Percentiles rank a stretch among this genome's conserved stretches.
Conservation (phyloP, 2,888 invertebrate species). For the Drosophila austrosaltans region DNA sequence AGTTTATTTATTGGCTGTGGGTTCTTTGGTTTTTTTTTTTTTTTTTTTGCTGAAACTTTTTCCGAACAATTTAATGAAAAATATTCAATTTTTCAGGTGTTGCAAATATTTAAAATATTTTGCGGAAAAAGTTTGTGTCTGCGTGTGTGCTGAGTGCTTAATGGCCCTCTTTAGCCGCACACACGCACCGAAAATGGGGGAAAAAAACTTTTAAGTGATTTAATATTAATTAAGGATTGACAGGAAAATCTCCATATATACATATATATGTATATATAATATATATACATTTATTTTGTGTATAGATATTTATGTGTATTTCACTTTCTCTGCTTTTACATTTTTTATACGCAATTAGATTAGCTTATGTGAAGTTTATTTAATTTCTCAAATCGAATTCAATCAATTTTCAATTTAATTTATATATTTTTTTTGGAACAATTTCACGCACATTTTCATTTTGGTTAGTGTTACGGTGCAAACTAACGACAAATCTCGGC, state of each 20-base stretch:
- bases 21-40: not conserved
- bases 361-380: slow-evolving; percentile 55
- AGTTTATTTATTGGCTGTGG: slow-evolving; percentile 74
- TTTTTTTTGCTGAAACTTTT: slow-evolving; percentile 51
- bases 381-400: slow-evolving; percentile 38
- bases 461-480: slow-evolving; percentile 6
- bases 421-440: slow-evolving; percentile 21
- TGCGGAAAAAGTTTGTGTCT: slow-evolving; percentile 42
- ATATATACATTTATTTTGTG: not conserved
- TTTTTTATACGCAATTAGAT: slow-evolving; percentile 56
- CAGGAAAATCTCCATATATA: slow-evolving; percentile 49
- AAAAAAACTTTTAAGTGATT: slow-evolving; percentile 56
- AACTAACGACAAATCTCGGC: slow-evolving; percentile 7
- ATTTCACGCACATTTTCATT: slow-evolving; percentile 22
- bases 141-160: slow-evolving; percentile 14
- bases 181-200: not conserved
- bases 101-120: slow-evolving; percentile 66
- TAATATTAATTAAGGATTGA: slow-evolving; percentile 69
- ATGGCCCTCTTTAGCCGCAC: not conserved
- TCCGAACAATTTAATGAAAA: slow-evolving; percentile 75
- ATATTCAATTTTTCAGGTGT: slow-evolving; percentile 77
- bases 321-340: not conserved
- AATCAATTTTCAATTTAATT: slow-evolving; percentile 61
- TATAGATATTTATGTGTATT: slow-evolving; percentile 1
- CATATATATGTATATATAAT: not conserved